These are phyloP conservation scores for Ictidomys tridecemlineatus DNA, from an alignment of 2,113 vertebrate genomes.

Conservation along the genomic window DNA sequence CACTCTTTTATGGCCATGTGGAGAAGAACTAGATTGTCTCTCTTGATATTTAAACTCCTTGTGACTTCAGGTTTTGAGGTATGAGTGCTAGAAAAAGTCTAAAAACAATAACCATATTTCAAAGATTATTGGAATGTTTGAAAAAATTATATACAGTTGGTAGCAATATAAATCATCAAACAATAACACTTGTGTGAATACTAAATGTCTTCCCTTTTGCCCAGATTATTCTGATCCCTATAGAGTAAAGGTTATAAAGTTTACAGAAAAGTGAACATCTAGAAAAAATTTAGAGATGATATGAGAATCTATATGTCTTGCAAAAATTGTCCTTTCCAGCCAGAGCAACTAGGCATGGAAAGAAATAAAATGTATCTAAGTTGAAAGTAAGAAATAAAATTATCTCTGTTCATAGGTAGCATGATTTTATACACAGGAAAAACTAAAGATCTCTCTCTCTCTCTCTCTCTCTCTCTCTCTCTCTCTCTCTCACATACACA, in stretches of 20 bases:
- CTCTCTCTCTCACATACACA: too few species aligned
- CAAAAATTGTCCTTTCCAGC: neutral
- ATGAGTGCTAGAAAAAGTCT: neutral
- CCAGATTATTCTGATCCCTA: neutral
- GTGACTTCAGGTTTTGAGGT: neutral
- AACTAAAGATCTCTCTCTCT: too few species aligned
- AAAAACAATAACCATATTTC: neutral
- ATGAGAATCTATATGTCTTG: neutral
- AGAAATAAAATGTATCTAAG: neutral
- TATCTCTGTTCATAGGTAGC: neutral
- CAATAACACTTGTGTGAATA: neutral
- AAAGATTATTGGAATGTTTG: slow-evolving; percentile 21
- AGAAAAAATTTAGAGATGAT: neutral
- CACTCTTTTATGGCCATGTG: neutral
- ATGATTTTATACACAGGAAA: neutral
- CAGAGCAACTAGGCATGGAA: neutral
- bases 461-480: too few species aligned
- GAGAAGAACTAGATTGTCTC: neutral
- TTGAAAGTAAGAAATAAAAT: neutral
- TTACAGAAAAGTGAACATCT: slow-evolving; percentile 23
- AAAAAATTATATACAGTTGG: neutral
- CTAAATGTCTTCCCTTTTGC: neutral
- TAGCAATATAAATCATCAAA: neutral
- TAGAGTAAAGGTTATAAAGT: neutral
- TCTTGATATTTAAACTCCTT: neutral